Evolutionary conservation across 2,888 invertebrate genomes (phyloP), one percentile per base, ranked within the genome.

Genomic region (Ganaspis brasiliensis): DNA sequence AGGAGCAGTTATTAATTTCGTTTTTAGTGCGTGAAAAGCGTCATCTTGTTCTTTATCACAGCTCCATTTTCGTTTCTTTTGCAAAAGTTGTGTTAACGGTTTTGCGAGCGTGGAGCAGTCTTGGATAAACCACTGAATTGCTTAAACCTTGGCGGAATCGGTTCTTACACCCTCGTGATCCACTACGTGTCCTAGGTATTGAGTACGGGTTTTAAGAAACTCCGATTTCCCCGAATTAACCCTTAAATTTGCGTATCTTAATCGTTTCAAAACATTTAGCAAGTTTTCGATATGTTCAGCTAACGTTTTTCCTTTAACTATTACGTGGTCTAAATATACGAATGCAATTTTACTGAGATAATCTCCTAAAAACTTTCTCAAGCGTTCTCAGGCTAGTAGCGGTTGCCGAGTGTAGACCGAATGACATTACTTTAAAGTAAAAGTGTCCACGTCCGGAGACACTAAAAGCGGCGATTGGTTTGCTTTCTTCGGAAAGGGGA

Each of bases 351-450:
- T 52, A 2, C 45, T 74, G 1, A 77, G 14, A 10, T 40, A 56
- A 0, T 74, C 67, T 0, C 78, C 76, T 6, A n/a, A 80, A 21
- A 0, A 78, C 73, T 1, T 10, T 5, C 10, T 76, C 74, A 0
- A 72, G 16, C 0, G 78, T 16, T 0, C 61, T 40, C n/a, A 75
- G 77, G 45, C 67, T 73, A 9, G 74, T 63, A 9, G 24, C 19
- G 0, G 75, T 72, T 0, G 73, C 71, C 37, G 86, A 75, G 80
- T 81, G 77, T 49, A 87, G 52, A 55, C 86, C 79, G 61, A 88
- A 87, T 0, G 89, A 87, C 83, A 89, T 81, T 0, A 84, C 79
- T 0, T 45, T 76, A 59, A 89, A 90, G 4, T 89, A 83, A 55
- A 76, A 87, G 24, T 85, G 74, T 0, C 88, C 87, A 10, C 83